phyloP scores from a whole-genome alignment of 2,888 invertebrate genomes.

The Netelia fuscicornis region DNA sequence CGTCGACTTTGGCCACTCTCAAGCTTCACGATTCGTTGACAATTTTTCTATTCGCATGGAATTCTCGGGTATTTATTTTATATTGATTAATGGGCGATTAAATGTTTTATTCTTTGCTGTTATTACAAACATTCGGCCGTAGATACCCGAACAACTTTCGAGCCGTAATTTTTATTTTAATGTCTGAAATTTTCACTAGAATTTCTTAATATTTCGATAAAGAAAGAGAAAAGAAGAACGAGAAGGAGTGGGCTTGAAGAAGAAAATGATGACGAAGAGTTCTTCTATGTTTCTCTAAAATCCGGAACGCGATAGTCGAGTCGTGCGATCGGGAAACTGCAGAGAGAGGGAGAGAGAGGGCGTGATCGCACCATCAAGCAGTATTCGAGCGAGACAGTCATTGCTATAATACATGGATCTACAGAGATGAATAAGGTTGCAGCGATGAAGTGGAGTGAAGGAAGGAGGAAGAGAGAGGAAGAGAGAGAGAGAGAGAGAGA shows the following conservation, averaged over 20 bases:
- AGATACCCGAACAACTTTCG: no score
- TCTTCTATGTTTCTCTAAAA: neutral
- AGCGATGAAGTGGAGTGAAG: slow-evolving; percentile 30
- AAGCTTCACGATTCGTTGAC: slow-evolving; percentile 17
- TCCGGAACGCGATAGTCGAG: slow-evolving; percentile 11
- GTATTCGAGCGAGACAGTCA: slow-evolving; percentile 8
- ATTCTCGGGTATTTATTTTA: slow-evolving; percentile 5
- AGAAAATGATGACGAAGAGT: slow-evolving; percentile 28
- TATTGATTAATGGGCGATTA: neutral
- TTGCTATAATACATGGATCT: slow-evolving; percentile 41
- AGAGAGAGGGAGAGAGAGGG: slow-evolving; percentile 11
- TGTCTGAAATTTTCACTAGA: no score
- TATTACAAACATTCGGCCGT: no score
- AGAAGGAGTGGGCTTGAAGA: neutral
- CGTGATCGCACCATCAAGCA: slow-evolving; percentile 22
- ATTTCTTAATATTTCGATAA: neutral
- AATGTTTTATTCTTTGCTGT: no score
- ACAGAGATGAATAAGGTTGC: slow-evolving; percentile 29
- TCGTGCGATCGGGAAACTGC: slow-evolving; percentile 23
- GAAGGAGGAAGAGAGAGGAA: slow-evolving; percentile 8
- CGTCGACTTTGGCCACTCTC: neutral
- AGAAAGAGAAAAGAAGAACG: neutral
- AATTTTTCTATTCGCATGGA: slow-evolving; percentile 1
- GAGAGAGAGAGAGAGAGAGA: slow-evolving; percentile 2
- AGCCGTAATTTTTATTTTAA: no score